A percentile compares a stretch with the other conserved stretches of the same genome.
phyloP scores from a whole-genome alignment of 2,888 invertebrate genomes.

The Timema podura region DNA sequence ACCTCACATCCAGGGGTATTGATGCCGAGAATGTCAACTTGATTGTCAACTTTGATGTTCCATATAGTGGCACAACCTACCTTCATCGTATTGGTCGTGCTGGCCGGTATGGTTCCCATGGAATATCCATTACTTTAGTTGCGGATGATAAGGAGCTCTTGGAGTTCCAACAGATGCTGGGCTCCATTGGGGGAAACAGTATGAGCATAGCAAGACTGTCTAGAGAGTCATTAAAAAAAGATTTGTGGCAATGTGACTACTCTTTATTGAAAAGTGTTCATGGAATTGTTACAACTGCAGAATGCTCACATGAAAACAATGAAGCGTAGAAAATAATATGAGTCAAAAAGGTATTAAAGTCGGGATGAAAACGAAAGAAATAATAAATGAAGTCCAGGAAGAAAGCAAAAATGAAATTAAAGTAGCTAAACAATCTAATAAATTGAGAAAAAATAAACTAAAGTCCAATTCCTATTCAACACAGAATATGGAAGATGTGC shows the following conservation, averaged over 20 bases:
- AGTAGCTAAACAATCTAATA: too few species aligned
- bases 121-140: conserved; percentile 71
- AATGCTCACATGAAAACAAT: too few species aligned
- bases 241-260: conserved; percentile 40
- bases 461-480: too few species aligned
- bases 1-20: conserved; percentile 87
- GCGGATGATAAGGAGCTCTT: conserved; percentile 59
- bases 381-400: too few species aligned
- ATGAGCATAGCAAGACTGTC: conserved; percentile 25
- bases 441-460: too few species aligned
- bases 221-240: conserved; percentile 24
- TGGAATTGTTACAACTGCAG: too few species aligned
- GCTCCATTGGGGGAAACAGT: conserved; percentile 50
- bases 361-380: too few species aligned
- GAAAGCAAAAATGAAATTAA: too few species aligned
- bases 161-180: conserved; percentile 53
- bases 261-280: conserved; percentile 35
- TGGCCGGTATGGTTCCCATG: conserved; percentile 87
- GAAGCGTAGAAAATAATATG: too few species aligned
- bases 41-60: conserved; percentile 88
- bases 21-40: conserved; percentile 91
- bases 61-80: conserved; percentile 75
- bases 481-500: too few species aligned
- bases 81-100: conserved; percentile 94
- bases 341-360: too few species aligned